Conservation (phyloP, 2,888 invertebrate genomes). For the Metallyticus violacea region DNA sequence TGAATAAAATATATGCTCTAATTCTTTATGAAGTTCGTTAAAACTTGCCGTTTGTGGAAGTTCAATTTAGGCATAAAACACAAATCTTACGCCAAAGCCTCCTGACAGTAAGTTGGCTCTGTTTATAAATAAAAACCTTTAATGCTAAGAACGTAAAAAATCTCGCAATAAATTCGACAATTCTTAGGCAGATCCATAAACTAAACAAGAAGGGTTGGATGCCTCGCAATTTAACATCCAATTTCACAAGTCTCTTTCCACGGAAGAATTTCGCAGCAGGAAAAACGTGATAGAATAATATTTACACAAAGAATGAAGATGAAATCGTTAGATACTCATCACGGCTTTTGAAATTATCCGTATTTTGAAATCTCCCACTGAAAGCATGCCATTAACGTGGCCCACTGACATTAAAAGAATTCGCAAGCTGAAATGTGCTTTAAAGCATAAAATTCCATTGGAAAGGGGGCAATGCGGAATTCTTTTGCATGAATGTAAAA, state of each 20-base stretch:
- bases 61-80: too few relatives aligned
- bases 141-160: neutral
- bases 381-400: neutral
- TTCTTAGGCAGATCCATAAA: neutral
- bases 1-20: too few relatives aligned
- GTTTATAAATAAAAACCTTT: too few relatives aligned
- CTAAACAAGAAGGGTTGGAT: neutral
- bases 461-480: neutral
- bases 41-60: too few relatives aligned
- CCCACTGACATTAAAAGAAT: neutral
- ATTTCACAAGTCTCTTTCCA: neutral
- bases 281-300: neutral
- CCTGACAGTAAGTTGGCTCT: too few relatives aligned
- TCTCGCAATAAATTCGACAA: neutral
- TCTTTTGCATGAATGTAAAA: too few relatives aligned
- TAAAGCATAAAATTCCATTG: neutral
- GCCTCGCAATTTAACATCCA: neutral
- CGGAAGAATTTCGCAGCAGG: neutral
- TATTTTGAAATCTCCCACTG: neutral
- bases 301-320: neutral
- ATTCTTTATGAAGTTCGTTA: too few relatives aligned
- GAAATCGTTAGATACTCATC: neutral
- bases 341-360: neutral
- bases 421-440: neutral
- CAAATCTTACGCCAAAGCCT: too few relatives aligned